phyloP scores from a whole-genome alignment of 2,797 vertebrate genomes.

The Scolopax bukidnonensis region DNA sequence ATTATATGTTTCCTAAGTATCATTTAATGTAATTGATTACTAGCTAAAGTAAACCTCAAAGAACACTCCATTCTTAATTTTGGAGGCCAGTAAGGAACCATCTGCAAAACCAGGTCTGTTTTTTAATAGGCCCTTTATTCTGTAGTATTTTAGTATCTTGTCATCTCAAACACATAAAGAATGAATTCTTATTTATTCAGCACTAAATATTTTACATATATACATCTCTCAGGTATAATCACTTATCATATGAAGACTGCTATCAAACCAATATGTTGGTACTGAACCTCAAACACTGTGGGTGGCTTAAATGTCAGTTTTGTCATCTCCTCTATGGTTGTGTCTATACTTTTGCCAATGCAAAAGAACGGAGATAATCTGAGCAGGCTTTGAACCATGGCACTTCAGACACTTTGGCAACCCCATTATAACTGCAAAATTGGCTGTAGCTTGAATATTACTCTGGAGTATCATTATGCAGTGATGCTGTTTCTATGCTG shows the following conservation, averaged over 20 bases:
- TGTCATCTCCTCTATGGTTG: background rate
- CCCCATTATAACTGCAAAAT: background rate
- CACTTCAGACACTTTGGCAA: background rate
- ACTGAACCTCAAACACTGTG: background rate
- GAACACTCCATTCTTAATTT: background rate
- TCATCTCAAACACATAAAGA: background rate
- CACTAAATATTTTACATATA: background rate
- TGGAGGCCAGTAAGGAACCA: background rate
- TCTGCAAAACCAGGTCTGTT: background rate
- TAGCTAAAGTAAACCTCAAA: slow-evolving; percentile 6
- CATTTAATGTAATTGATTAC: background rate
- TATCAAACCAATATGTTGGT: background rate
- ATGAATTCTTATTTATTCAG: background rate
- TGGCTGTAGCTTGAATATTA: background rate
- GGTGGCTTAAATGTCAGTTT: background rate
- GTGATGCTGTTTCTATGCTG: background rate
- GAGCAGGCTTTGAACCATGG: background rate
- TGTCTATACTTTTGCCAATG: background rate
- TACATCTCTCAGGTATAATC: fast-evolving
- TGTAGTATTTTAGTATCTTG: background rate
- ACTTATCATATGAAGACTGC: background rate
- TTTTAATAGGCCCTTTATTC: background rate
- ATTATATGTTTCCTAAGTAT: background rate
- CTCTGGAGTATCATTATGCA: background rate
- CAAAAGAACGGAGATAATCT: background rate